Percentiles rank a stretch among this genome's conserved stretches.
Conservation (phyloP, 1,140 invertebrate species). For the Oncopeltus fasciatus region DNA sequence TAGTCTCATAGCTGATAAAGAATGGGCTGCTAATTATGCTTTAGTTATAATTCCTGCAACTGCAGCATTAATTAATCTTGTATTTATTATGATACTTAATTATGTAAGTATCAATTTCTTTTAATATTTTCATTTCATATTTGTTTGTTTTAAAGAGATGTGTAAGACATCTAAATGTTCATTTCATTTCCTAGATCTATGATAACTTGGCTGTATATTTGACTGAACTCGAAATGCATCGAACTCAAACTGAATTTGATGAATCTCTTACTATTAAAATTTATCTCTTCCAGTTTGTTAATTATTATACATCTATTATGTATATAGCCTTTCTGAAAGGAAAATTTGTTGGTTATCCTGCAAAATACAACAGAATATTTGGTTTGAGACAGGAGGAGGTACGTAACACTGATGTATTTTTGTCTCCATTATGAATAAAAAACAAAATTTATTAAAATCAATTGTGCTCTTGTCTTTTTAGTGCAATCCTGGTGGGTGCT, state of each 20-base stretch:
- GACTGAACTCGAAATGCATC: conserved; percentile 82
- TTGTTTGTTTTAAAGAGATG: too few relatives aligned
- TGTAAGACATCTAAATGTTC: too few relatives aligned
- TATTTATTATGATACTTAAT: conserved; percentile 75
- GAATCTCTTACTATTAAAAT: conserved; percentile 93
- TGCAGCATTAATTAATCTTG: conserved; percentile 73
- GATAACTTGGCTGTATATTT: conserved; percentile 77
- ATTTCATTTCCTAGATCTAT: too few relatives aligned
- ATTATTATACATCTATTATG: conserved; percentile 96
- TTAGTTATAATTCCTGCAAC: conserved; percentile 69
- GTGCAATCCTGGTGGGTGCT: conserved; percentile 77
- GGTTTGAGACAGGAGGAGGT: conserved; percentile 73
- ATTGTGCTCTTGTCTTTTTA: conserved; percentile 27
- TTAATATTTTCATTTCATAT: not conserved
- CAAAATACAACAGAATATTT: conserved; percentile 59
- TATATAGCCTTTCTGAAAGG: conserved; percentile 98
- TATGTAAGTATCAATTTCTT: conserved; percentile 41
- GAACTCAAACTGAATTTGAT: conserved; percentile 96
- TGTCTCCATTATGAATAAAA: not conserved
- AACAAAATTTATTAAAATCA: not conserved
- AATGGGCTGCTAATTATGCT: conserved; percentile 53
- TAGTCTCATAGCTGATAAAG: conserved; percentile 38
- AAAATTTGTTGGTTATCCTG: conserved; percentile 74
- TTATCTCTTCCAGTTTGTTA: conserved; percentile 93
- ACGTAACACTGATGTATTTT: conserved; percentile 17